A percentile compares a stretch with the other conserved stretches of the same genome.
Conservation (phyloP, 2,797 vertebrate species). For the Enteromius treurensis region DNA sequence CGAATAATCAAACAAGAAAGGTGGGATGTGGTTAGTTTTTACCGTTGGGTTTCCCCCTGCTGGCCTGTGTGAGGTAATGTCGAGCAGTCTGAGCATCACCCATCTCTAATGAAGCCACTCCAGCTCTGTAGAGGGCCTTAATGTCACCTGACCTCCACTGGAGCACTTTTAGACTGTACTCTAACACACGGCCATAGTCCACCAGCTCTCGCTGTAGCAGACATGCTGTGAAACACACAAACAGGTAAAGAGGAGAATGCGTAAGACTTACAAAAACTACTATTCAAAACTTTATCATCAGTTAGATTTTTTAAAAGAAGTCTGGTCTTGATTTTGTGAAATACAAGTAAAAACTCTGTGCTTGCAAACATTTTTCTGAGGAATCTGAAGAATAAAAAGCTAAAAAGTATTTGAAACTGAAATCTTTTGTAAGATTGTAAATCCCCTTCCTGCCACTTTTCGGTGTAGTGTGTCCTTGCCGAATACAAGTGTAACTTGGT, state of each 20-base stretch:
- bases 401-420: background rate
- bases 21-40: slow-evolving; percentile 44
- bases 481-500: background rate
- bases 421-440: background rate
- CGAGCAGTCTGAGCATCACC: slow-evolving; percentile 83
- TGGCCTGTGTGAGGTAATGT: slow-evolving; percentile 81
- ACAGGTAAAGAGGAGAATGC: background rate
- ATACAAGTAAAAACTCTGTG: background rate
- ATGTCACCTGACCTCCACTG: slow-evolving; percentile 79
- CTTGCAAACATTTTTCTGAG: background rate
- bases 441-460: background rate
- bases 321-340: background rate
- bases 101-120: slow-evolving; percentile 85
- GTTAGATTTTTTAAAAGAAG: background rate
- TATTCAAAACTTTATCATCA: background rate
- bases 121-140: slow-evolving; percentile 89
- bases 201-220: slow-evolving; percentile 85
- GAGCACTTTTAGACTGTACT: slow-evolving; percentile 87
- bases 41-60: slow-evolving; percentile 85
- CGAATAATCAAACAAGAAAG: background rate
- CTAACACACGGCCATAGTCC: slow-evolving; percentile 83
- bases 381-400: background rate
- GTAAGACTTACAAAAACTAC: background rate
- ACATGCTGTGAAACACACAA: slow-evolving; percentile 76
- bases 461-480: too few relatives aligned